phyloP scores from a whole-genome alignment of 2,888 invertebrate genomes.

The Agapostemon virescens region DNA sequence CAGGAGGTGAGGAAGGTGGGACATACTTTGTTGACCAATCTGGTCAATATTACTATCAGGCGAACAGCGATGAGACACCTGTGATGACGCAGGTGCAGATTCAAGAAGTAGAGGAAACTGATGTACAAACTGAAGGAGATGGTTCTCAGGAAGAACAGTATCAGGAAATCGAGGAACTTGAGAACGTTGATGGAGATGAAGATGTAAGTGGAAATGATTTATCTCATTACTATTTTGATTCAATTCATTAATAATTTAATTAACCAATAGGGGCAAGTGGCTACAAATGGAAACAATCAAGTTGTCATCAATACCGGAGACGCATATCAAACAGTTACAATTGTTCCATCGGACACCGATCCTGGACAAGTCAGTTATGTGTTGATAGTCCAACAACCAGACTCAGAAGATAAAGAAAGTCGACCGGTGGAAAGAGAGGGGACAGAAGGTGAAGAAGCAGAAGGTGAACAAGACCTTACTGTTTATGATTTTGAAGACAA shows the following conservation, averaged over 20 bases:
- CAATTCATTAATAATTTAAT: not conserved
- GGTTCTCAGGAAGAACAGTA: conserved; percentile 78
- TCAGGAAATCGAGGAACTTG: conserved; percentile 81
- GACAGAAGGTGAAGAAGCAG: conserved; percentile 80
- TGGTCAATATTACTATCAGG: conserved; percentile 91
- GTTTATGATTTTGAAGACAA: conserved; percentile 80
- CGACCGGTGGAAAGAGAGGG: conserved; percentile 80
- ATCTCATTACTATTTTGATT: not conserved
- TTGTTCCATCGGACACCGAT: conserved; percentile 89
- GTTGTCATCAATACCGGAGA: conserved; percentile 84
- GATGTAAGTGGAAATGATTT: conserved; percentile 74
- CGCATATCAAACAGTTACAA: conserved; percentile 90
- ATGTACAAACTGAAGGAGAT: conserved; percentile 76
- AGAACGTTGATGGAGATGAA: conserved; percentile 81
- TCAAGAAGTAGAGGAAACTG: conserved; percentile 79
- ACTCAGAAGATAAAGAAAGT: conserved; percentile 83
- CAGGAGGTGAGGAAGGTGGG: conserved; percentile 83
- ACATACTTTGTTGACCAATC: conserved; percentile 91
- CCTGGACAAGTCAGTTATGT: conserved; percentile 93
- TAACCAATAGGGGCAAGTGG: conserved; percentile 69
- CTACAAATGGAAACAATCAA: conserved; percentile 77
- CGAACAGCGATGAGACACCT: conserved; percentile 84
- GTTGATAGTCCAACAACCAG: conserved; percentile 90
- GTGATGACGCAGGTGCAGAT: conserved; percentile 84
- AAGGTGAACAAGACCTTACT: conserved; percentile 80